Evolutionary conservation across 2,888 invertebrate species (phyloP), one percentile per base, ranked within the genome.

Genomic region (Falcaria lacertinaria): DNA sequence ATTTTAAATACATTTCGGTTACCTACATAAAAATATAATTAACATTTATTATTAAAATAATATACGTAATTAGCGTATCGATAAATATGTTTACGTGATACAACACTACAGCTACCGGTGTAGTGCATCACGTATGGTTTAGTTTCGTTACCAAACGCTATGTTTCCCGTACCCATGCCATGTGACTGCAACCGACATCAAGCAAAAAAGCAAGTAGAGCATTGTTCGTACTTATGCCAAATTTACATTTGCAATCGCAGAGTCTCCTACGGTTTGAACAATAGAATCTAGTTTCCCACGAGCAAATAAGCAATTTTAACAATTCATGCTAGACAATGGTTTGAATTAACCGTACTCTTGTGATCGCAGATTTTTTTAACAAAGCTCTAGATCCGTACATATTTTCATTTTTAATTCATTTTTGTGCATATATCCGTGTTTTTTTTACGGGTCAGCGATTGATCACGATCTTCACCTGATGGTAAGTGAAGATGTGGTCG

Each of bases 281-380:
- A 25, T 34, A 25, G 19, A 28, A 45, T 47, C 51, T 51, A 46
- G 49, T 44, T 49, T 35, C 44, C 58, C 28, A 11, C 11, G 28
- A 11, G 28, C 28, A 11, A 28, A 28, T 28, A 11, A 11, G 11
- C 8, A 11, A 48, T 62, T 65, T 64, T 69, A 68, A 56, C 60
- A 54, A 69, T 72, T 70, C 66, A 60, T 47, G 52, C 45, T 45
- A 60, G 60, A 75, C 74, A 75, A 75, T 73, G 54, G 65, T 51
- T 32, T 43, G 57, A 68, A 71, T 72, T 70, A 72, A 67, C 68
- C 44, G 54, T 60, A 45, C 44, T 33, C 55, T 47, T 54, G 54
- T 57, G 57, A 60, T 57, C 47, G 47, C 39, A 62, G n/a, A 54
- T 46, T 45, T 56, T 64, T 60, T 57, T 48, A 39, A 54, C 46